Percentiles rank a stretch among this genome's conserved stretches.
Conservation (phyloP, 2,888 invertebrate species). For the Chaetogeoica ovagalla region DNA sequence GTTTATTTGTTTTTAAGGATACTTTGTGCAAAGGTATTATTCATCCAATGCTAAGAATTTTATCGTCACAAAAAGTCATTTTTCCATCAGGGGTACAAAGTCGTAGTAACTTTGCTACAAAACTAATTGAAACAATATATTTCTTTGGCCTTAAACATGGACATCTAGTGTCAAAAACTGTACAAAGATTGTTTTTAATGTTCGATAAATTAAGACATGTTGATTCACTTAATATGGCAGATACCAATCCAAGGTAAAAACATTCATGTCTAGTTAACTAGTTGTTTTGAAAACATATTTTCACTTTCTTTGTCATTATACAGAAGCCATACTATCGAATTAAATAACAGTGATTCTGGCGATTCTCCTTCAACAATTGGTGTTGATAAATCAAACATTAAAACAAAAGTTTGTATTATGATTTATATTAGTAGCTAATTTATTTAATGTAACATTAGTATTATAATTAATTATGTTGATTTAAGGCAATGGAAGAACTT, state of each 20-base stretch:
- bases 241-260: conserved; percentile 16
- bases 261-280: not conserved
- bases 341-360: conserved; percentile 61
- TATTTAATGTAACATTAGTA: not conserved
- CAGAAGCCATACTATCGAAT: conserved; percentile 31
- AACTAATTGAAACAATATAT: conserved; percentile 80
- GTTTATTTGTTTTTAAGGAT: conserved; percentile 65
- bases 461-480: not conserved
- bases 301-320: not conserved
- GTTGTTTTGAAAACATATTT: not conserved
- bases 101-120: conserved; percentile 75
- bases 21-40: conserved; percentile 81
- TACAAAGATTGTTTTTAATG: conserved; percentile 76
- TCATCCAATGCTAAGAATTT: conserved; percentile 77
- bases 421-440: conserved; percentile 8
- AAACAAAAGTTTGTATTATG: conserved; percentile 51
- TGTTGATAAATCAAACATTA: conserved; percentile 50
- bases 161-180: conserved; percentile 71
- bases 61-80: conserved; percentile 75
- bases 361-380: conserved; percentile 67
- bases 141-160: conserved; percentile 71
- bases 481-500: conserved; percentile 64
- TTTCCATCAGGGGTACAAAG: conserved; percentile 82
- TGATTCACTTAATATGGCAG: conserved; percentile 31
- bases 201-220: conserved; percentile 72